Base-by-base conservation (phyloP, 1,140 invertebrate genomes). In the Tachypleus tridentatus region DNA sequence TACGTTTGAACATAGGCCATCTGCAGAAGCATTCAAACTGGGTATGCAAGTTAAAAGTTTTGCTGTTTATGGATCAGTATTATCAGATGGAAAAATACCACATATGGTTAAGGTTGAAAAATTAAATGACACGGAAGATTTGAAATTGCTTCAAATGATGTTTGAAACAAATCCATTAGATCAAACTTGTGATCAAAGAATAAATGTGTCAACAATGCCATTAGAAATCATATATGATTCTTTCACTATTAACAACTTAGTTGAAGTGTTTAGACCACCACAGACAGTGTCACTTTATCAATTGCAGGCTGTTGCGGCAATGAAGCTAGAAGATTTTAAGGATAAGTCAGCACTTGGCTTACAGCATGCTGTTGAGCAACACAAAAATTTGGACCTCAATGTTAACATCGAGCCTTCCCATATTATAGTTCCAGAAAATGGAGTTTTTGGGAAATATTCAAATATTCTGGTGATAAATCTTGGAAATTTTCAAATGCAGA, bases 121-220 rank as follows among this genome's bases (percentile, higher is more conserved):
- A 2, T 29, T 29, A 29, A 29, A 29, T 29, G 29, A 29, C 29
- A 1, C 29, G 29, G 29, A 29, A 29, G 29, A 29, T 29, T 29
- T 29, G 29, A 29, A 29, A 29, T 29, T 29, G n/a, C 63, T 82
- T 4, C 71, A 74, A 70, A 82, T 95, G 11, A 76, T 82, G 5
- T 93, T 94, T 74, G 93, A 97, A 77, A 91, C 85, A 3, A 95
- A 96, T 82, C 93, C 93, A 2, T 69, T 94, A 49, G 88, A 94
- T 79, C 83, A 83, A 71, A 70, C 73, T 5, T 93, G 87, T 73
- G 89, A 93, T 72, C 88, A 93, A 73, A 82, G 88, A 54, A 77
- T 97, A 0, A 81, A 84, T 64, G 79, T 96, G 4, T 80, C 79
- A 49, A 84, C 89, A 4, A 81, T 84, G 71, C 89, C 93, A 0